Base-by-base conservation (phyloP, 1,140 invertebrate species). In the Platorchestia sp. region DNA sequence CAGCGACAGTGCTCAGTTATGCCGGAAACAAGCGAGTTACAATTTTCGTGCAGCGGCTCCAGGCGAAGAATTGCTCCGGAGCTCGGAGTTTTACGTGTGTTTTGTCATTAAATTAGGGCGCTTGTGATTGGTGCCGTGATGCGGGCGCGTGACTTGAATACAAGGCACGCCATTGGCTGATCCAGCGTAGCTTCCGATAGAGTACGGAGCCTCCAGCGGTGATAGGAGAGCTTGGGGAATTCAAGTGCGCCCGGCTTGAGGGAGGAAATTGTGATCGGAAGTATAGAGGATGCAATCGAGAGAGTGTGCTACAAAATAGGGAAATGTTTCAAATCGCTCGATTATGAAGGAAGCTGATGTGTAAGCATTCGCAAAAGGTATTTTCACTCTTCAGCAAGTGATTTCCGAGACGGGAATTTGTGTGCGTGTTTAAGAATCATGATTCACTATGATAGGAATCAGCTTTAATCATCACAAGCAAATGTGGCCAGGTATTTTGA, bases 101-200 rank as follows among this genome's bases (percentile, higher is more conserved):
- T 93, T 93, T 93, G 91, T 93, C 91, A 93, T 93, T 93, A 93
- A 93, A 93, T 93, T 93, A 93, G 91, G 91, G 40, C 43, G 91
- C 41, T 45, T 44, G 91, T 93, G 91, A 93, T 93, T 93, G 91
- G 91, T 93, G 91, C 91, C 40, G 91, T 93, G 91, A 93, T 93
- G 91, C 45, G 43, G 91, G 43, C 45, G 45, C 91, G 91, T 93
- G 91, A 45, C 45, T 45, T 45, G 91, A 42, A 93, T 93, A 47
- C 91, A 93, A 93, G 91, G 91, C 91, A 47, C 43, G 91, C 91
- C 45, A 93, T 93, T 93, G 91, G 91, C 40, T 93, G 43, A 45
- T 42, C 91, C 43, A 47, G 43, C 45, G 43, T 45, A 44, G 43
- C 91, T 45, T 75, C 59, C 59, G 59, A 75, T 75, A 75, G 59